Evolutionary conservation across 1,140 invertebrate genomes (phyloP).

Genomic region (Glossosoma conforme): DNA sequence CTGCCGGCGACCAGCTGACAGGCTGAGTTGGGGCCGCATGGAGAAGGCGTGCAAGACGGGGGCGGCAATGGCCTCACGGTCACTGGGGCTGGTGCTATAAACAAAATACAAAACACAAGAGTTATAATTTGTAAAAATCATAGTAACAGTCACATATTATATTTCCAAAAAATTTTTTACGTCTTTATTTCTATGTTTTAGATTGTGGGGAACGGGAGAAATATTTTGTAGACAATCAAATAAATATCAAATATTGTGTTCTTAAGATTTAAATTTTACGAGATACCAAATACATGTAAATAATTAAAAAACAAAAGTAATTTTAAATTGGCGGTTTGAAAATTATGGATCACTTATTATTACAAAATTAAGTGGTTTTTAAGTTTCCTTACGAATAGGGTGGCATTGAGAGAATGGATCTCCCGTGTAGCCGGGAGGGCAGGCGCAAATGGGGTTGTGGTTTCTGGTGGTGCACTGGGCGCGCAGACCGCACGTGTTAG

Average conservation of each 20-base stretch:
- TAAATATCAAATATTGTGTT: too few relatives aligned
- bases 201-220: too few relatives aligned
- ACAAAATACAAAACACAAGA: conserved; percentile 8
- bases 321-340: too few relatives aligned
- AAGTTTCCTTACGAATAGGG: conserved; percentile 43
- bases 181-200: too few relatives aligned
- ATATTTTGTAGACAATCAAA: too few relatives aligned
- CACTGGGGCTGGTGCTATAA: conserved; percentile 31
- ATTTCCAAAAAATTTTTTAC: too few relatives aligned
- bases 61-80: conserved; percentile 65
- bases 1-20: conserved; percentile 66
- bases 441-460: conserved; percentile 66
- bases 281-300: too few relatives aligned
- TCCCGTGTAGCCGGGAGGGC: conserved; percentile 64
- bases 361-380: too few relatives aligned
- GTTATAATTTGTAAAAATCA: conserved; percentile 13
- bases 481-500: conserved; percentile 68
- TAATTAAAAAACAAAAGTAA: too few relatives aligned
- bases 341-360: too few relatives aligned
- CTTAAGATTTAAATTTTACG: too few relatives aligned
- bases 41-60: conserved; percentile 69
- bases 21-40: conserved; percentile 76
- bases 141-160: too few relatives aligned
- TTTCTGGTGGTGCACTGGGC: conserved; percentile 67
- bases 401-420: conserved; percentile 65